phyloP scores from a whole-genome alignment of 2,888 invertebrate genomes.

The Criorhina ranunculi region DNA sequence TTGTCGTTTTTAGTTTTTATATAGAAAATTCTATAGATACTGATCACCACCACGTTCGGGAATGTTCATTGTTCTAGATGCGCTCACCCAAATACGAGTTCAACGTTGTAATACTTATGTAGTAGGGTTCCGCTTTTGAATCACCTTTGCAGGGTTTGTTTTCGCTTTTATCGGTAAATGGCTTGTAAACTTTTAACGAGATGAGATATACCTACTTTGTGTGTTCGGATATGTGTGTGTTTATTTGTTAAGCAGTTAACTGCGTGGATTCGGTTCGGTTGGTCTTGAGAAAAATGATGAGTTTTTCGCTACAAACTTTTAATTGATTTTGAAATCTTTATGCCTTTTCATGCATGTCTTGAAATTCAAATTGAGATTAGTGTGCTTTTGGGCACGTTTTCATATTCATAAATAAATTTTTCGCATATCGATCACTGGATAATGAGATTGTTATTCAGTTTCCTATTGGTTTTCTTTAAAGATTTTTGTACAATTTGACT shows the following conservation, averaged over 20 bases:
- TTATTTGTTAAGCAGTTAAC: conserved; percentile 21
- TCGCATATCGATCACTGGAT: no score
- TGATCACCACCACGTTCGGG: conserved; percentile 36
- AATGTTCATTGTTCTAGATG: conserved; percentile 60
- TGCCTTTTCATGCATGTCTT: conserved; percentile 9
- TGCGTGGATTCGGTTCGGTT: conserved; percentile 41
- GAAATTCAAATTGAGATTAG: not conserved
- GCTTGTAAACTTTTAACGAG: conserved; percentile 37
- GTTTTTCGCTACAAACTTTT: conserved; percentile 8
- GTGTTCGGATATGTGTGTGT: not conserved
- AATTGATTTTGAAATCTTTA: conserved; percentile 30
- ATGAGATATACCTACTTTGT: not conserved
- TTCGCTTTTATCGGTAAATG: conserved; percentile 53
- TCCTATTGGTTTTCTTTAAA: no score
- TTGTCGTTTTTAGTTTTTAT: conserved; percentile 26
- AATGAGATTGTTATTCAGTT: no score
- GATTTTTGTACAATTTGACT: no score
- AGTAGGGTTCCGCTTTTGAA: conserved; percentile 22
- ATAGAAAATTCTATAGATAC: conserved; percentile 39
- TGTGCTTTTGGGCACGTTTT: not conserved
- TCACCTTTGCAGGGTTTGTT: conserved; percentile 18
- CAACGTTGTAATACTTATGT: not conserved
- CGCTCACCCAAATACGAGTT: conserved; percentile 41
- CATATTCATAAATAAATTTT: not conserved
- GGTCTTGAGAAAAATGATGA: conserved; percentile 21